Evolutionary conservation across 1,140 invertebrate species (phyloP), one percentile per base, ranked within the genome.

Genomic region (Solenopsis invicta): DNA sequence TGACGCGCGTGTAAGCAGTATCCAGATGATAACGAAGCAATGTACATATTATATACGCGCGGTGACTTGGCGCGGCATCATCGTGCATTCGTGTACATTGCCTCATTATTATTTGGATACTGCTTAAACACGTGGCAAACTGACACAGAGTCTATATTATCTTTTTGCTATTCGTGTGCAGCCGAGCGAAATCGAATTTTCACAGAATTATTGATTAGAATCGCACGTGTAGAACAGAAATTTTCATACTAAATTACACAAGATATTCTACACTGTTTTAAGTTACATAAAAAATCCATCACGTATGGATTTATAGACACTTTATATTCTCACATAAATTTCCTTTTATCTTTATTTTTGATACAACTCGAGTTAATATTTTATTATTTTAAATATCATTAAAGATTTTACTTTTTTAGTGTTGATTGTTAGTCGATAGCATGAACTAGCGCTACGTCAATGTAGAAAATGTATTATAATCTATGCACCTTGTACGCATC

Each of bases 381-480:
- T 21, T 1, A 16, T 37, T 74, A 21, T 56, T 56, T 9, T 56
- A 41, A 74, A 74, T 71, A 29, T 72, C 12, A 6, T 56, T 74
- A 21, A 37, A 0, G 9, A 56, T 56, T 21, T 56, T 41, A 59
- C n/a, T 24, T 41, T 75, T 52, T 59, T 24, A 75, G 59, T n/a
- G n/a, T 41, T 41, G 9, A 72, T 74, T 52, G 8, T 52, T 45
- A 13, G 24, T 37, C 59, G 10, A 50, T 48, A 16, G 24, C 18
- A 64, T 50, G 29, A 34, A 78, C 45, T 48, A 64, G 10, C 21
- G 0, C n/a, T 64, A 64, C 18, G 18, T 45, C 21, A 37, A 77
- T n/a, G 75, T 78, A 37, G 45, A 66, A 69, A 78, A 78, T 64
- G 59, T 66, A 50, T 29, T 48, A 64, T 78, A 78, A 78, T 78